A percentile compares a stretch with the other conserved stretches of the same genome.
phyloP scores from a whole-genome alignment of 2,797 vertebrate genomes.

The Bucorvus abyssinicus region DNA sequence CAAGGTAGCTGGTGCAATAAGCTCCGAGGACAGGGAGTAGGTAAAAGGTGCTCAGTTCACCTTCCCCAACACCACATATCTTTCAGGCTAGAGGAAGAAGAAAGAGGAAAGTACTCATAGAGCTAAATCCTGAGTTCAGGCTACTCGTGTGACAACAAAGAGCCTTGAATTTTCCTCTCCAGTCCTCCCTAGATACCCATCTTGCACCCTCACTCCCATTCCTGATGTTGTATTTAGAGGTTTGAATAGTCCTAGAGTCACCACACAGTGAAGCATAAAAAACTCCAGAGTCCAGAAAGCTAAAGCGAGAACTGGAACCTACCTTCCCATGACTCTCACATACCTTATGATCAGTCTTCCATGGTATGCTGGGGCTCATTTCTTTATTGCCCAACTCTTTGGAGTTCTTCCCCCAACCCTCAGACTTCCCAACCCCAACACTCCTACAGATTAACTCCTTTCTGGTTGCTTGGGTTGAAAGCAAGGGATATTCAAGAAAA shows the following conservation, averaged over 20 bases:
- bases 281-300: background rate
- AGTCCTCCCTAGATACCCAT: background rate
- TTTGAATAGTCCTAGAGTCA: background rate
- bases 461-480: background rate
- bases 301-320: background rate
- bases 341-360: background rate
- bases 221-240: background rate
- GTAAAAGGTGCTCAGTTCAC: background rate
- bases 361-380: background rate
- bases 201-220: background rate
- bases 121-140: background rate
- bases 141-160: background rate
- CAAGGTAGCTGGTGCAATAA: background rate
- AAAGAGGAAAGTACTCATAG: background rate
- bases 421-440: background rate
- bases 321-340: background rate
- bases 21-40: background rate
- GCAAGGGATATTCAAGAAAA: background rate
- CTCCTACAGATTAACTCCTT: background rate
- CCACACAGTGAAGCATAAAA: background rate
- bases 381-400: background rate
- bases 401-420: background rate
- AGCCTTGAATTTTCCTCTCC: background rate
- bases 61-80: background rate
- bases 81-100: background rate